These are phyloP conservation scores for Macrotrachela quadricornifera DNA, from an alignment of 1,140 invertebrate genomes.

Conservation along the genomic window DNA sequence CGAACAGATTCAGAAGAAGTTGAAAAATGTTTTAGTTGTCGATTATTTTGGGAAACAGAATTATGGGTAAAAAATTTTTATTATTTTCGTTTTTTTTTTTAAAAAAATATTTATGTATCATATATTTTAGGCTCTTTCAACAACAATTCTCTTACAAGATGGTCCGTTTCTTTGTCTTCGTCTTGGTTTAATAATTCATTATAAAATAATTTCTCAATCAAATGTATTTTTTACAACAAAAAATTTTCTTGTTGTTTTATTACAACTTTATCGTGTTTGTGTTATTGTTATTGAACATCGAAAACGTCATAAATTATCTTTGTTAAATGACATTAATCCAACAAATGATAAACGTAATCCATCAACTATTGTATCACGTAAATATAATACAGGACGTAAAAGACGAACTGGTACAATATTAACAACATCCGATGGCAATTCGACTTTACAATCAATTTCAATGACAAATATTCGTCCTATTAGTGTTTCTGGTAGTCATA, in stretches of 20 bases:
- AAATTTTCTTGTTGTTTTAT: slow-evolving; percentile 58
- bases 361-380: slow-evolving; percentile 14
- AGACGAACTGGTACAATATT: too few species aligned
- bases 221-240: slow-evolving; percentile 77
- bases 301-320: slow-evolving; percentile 30
- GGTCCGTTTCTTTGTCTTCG: slow-evolving; percentile 21
- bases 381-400: not conserved
- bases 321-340: slow-evolving; percentile 17
- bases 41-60: too few species aligned
- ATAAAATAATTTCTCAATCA: slow-evolving; percentile 67
- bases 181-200: slow-evolving; percentile 49
- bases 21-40: too few species aligned
- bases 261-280: slow-evolving; percentile 59
- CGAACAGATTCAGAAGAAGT: not conserved
- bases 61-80: too few species aligned
- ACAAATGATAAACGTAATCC: slow-evolving; percentile 19
- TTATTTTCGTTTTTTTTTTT: too few species aligned
- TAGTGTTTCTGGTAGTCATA: too few species aligned
- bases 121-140: slow-evolving; percentile 21
- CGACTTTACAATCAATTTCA: too few species aligned
- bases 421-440: too few species aligned
- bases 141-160: slow-evolving; percentile 22
- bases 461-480: too few species aligned
- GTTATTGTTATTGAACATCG: slow-evolving; percentile 48
- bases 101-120: slow-evolving; percentile 15